Evolutionary conservation across 1,140 invertebrate species (phyloP), one percentile per base, ranked within the genome.

Genomic region (Tetramorium alpestre): DNA sequence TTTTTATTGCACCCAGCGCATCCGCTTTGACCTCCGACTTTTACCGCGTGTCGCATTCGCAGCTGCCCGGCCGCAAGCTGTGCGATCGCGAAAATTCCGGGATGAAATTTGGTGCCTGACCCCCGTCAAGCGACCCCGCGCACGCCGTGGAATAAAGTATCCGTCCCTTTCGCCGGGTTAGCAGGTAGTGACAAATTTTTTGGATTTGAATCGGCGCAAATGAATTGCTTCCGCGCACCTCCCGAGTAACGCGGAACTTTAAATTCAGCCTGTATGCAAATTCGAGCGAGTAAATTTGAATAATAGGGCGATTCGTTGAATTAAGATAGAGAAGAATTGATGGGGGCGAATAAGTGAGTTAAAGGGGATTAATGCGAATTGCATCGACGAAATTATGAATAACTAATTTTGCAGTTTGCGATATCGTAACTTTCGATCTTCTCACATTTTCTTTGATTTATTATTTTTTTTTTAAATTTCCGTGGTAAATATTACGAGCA

Each of bases 1-100:
- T 70, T 62, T 89, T 77, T 56, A 85, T 60, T 58, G 22, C 51
- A 56, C 6, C 8, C 65, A 11, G 47, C 38, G 51, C 13, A 72
- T 88, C 54, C 38, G 25, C 28, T 72, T 88, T 88, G 82, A 85
- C 82, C 82, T 78, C 62, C 82, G 82, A 85, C 82, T 85, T 85
- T 85, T 85, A 85, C 60, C 80, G 54, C 56, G 54, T 73, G 69
- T 38, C 47, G 47, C 60, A 49, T 67, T 44, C 64, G 38, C 64
- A 65, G 38, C 38, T 67, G 64, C 38, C 28, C 25, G 58, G 7
- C 58, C 5, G 18, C n/a, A 22, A 54, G 41, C 22, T 56, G 38
- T 16, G 38, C 10, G 51, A 28, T n/a, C 51, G 25, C 38, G 16
- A 64, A 47, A n/a, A 47, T 78, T 65, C 54, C 8, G 44, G 18